Conservation (phyloP, 1,140 invertebrate species). For the Bombus difficillimus region DNA sequence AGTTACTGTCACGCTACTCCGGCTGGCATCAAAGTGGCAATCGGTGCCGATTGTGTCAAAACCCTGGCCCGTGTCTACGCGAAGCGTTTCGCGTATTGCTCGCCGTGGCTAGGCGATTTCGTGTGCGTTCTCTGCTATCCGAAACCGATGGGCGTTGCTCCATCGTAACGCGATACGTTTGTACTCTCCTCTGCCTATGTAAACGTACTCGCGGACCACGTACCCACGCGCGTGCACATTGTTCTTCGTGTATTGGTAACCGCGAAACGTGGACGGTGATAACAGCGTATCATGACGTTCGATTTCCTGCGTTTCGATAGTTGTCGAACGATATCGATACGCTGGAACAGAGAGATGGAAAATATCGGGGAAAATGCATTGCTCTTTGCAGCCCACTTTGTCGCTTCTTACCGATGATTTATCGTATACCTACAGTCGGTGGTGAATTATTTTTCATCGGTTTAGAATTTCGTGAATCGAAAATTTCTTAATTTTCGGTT, state of each 20-base stretch:
- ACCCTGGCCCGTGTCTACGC: neutral
- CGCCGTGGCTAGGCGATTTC: constrained; percentile 44
- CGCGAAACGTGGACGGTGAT: constrained; percentile 23
- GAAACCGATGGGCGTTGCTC: constrained; percentile 77
- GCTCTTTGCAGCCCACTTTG: no score
- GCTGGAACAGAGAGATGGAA: neutral
- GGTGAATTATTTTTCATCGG: no score
- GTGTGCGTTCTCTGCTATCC: constrained; percentile 63
- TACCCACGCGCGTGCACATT: neutral
- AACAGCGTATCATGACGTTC: constrained; percentile 9
- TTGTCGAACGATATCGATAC: neutral
- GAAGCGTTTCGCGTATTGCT: constrained; percentile 42
- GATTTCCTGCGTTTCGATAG: neutral
- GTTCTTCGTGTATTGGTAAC: neutral
- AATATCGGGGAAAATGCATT: no score
- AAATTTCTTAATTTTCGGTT: no score
- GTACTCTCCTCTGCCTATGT: constrained; percentile 58
- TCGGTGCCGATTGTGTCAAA: constrained; percentile 26
- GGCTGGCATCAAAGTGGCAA: constrained; percentile 41
- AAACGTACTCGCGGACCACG: constrained; percentile 5
- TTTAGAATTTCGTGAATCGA: no score
- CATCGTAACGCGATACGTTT: constrained; percentile 76
- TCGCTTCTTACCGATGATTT: no score
- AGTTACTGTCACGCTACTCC: neutral
- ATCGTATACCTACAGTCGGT: no score